These are phyloP conservation scores for Formica aserva DNA, from an alignment of 2,888 invertebrate genomes.

Conservation along the genomic window DNA sequence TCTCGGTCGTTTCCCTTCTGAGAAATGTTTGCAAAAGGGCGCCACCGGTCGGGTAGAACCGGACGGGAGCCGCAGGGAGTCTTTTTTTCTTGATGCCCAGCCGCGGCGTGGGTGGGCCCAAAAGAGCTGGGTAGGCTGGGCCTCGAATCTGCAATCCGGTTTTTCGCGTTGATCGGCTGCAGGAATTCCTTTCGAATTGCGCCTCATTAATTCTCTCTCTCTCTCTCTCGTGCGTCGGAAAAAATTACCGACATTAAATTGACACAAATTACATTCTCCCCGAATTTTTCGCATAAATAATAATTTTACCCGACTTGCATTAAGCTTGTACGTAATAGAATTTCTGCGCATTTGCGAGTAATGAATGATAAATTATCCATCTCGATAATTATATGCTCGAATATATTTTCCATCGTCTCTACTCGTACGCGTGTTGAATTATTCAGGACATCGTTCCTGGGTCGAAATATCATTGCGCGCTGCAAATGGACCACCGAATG, in stretches of 20 bases:
- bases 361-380: neutral
- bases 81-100: constrained; percentile 64
- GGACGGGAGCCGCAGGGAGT: constrained; percentile 59
- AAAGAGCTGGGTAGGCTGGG: constrained; percentile 75
- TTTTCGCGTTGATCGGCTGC: constrained; percentile 44
- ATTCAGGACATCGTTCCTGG: neutral
- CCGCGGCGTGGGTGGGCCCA: constrained; percentile 81
- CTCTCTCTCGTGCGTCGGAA: neutral
- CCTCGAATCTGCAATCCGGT: constrained; percentile 71
- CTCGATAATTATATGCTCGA: neutral
- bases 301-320: neutral
- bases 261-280: neutral
- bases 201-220: neutral
- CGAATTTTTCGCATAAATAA: neutral
- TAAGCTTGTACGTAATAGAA: neutral
- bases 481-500: constrained; percentile 30
- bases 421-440: constrained; percentile 6
- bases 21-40: constrained; percentile 70
- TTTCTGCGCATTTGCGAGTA: neutral
- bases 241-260: neutral
- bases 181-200: constrained; percentile 11
- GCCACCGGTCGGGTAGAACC: constrained; percentile 79
- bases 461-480: neutral
- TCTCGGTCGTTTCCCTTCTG: neutral
- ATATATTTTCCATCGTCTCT: neutral